Conservation (phyloP, 2,113 vertebrate species). For the Sapajus apella region DNA sequence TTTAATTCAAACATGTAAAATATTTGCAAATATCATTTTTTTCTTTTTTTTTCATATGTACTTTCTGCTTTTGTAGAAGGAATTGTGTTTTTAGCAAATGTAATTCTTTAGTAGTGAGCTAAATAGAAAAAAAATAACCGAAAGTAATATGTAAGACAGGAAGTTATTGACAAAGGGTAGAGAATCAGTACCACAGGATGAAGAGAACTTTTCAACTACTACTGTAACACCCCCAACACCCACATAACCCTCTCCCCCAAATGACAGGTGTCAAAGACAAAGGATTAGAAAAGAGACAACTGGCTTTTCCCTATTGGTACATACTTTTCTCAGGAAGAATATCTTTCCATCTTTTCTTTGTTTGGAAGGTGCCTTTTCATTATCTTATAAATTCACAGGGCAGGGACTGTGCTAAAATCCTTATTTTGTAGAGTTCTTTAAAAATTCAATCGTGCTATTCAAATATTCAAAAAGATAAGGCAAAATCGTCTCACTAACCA, state of each 20-base stretch:
- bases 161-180: not conserved
- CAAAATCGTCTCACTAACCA: not conserved
- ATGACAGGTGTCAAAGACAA: constrained; percentile 62
- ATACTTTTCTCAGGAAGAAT: not conserved
- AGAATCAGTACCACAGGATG: not conserved
- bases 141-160: not conserved
- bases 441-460: constrained; percentile 46
- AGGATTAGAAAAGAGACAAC: constrained; percentile 14
- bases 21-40: constrained; percentile 37
- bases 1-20: not conserved
- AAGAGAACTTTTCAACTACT: constrained; percentile 29
- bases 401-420: constrained; percentile 15
- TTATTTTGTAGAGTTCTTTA: constrained; percentile 6
- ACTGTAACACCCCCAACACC: not conserved
- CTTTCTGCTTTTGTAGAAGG: too few species aligned
- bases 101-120: not conserved
- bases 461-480: constrained; percentile 44
- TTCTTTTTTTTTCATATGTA: too few species aligned
- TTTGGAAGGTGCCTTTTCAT: constrained; percentile 48
- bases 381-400: constrained; percentile 33
- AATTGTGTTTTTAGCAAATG: not conserved
- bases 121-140: constrained; percentile 7
- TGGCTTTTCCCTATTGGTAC: constrained; percentile 25
- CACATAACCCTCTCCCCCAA: not conserved
- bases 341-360: constrained; percentile 57